Evolutionary conservation across 1,140 invertebrate genomes (phyloP).

Genomic region (Leptinotarsa undecemlineata): DNA sequence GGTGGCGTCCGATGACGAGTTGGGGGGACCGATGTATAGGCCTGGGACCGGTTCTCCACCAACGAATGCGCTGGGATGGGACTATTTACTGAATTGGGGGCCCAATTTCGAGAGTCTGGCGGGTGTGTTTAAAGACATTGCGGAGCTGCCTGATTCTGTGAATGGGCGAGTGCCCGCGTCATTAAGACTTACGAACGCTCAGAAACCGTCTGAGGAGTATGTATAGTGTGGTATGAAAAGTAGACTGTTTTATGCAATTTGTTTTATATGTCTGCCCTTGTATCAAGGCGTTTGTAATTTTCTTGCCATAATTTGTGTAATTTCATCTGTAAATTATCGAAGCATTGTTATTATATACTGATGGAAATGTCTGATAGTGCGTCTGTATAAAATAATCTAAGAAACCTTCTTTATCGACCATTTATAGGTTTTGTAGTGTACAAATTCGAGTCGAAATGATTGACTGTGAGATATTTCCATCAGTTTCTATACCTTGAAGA

Average conservation of each 20-base stretch:
- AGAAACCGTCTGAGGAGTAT: slow-evolving; percentile 80
- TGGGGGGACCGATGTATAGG: slow-evolving; percentile 73
- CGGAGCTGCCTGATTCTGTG: slow-evolving; percentile 83
- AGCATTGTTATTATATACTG: neutral
- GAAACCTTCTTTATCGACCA: no score
- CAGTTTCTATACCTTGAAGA: slow-evolving; percentile 12
- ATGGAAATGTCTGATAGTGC: neutral
- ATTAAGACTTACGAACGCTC: slow-evolving; percentile 68
- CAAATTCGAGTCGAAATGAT: neutral
- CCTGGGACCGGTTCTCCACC: slow-evolving; percentile 77
- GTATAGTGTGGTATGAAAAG: slow-evolving; percentile 58
- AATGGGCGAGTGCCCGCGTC: slow-evolving; percentile 66
- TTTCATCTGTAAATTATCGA: slow-evolving; percentile 39
- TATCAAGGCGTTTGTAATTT: slow-evolving; percentile 50
- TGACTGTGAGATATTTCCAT: neutral
- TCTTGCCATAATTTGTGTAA: slow-evolving; percentile 53
- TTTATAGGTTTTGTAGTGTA: neutral
- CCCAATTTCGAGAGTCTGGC: slow-evolving; percentile 94
- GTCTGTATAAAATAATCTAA: neutral
- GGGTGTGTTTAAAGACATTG: slow-evolving; percentile 95
- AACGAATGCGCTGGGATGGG: slow-evolving; percentile 80
- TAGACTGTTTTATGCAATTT: slow-evolving; percentile 32
- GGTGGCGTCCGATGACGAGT: slow-evolving; percentile 89
- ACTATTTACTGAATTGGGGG: slow-evolving; percentile 93
- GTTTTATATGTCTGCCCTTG: slow-evolving; percentile 40